Evolutionary conservation across 2,888 invertebrate genomes (phyloP).

Genomic region (Strigamia crassipes): DNA sequence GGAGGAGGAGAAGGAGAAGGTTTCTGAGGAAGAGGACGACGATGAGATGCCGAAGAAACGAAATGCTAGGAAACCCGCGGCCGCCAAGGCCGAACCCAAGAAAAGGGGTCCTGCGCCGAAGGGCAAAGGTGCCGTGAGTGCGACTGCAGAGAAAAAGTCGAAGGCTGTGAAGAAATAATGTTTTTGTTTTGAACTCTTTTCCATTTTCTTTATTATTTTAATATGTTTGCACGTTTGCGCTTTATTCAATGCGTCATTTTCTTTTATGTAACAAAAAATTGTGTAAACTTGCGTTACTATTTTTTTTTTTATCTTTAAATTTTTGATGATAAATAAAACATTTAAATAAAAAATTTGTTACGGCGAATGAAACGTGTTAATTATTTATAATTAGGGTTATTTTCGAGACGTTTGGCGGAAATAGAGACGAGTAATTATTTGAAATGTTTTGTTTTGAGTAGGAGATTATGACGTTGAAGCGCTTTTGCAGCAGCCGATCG

Average conservation of each 20-base stretch:
- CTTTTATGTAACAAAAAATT: background rate
- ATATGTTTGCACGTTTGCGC: background rate
- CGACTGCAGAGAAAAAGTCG: background rate
- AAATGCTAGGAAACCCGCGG: background rate
- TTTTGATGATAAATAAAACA: slow-evolving; percentile 8
- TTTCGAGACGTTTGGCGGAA: no score
- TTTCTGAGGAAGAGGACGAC: background rate
- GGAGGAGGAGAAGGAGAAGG: background rate
- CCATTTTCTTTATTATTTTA: background rate
- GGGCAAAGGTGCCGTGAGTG: background rate
- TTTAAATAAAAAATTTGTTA: background rate
- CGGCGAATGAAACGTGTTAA: background rate
- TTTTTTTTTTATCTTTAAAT: background rate
- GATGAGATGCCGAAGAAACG: background rate
- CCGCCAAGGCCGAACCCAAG: background rate
- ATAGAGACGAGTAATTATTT: no score
- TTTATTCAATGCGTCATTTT: background rate
- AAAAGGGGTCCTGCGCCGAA: background rate
- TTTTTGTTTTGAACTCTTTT: background rate
- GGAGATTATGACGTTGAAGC: background rate
- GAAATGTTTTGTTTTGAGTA: background rate
- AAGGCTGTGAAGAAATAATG: background rate
- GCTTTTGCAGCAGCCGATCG: slow-evolving; percentile 16
- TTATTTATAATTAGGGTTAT: background rate
- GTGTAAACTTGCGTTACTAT: background rate